A percentile compares a stretch with the other conserved stretches of the same genome.
Evolutionary conservation across 2,113 vertebrate genomes (phyloP).

Genomic region (Tricholaema leucomelas): DNA sequence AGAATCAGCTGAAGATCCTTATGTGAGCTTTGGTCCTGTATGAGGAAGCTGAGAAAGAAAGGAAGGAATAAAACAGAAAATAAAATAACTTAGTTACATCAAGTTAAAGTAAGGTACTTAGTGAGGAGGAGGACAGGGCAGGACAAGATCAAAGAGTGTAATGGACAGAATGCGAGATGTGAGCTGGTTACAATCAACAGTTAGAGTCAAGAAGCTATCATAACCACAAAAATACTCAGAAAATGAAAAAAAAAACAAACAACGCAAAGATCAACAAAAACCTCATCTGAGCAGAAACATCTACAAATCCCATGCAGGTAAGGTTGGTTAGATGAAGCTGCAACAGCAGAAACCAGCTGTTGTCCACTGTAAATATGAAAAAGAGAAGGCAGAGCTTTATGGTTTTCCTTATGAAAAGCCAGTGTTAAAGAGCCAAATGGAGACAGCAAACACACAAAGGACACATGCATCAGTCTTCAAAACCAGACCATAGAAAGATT

Average conservation of each 20-base stretch:
- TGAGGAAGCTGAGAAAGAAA: not conserved
- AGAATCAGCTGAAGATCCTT: not conserved
- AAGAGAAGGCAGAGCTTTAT: not conserved
- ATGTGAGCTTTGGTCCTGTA: not conserved
- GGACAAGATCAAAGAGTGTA: not conserved
- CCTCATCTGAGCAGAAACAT: not conserved
- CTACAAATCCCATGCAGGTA: not conserved
- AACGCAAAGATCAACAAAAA: not conserved
- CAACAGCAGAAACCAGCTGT: not conserved
- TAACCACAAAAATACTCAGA: not conserved
- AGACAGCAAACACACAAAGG: not conserved
- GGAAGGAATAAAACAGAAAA: not conserved
- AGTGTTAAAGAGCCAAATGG: not conserved
- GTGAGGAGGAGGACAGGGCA: not conserved
- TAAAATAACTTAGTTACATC: not conserved
- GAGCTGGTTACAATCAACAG: not conserved
- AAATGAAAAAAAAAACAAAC: not conserved
- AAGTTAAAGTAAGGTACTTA: not conserved
- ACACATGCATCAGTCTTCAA: not conserved
- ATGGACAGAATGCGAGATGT: not conserved
- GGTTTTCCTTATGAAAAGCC: not conserved
- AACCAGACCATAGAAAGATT: not conserved
- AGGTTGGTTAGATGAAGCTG: not conserved
- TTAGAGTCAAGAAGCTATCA: not conserved
- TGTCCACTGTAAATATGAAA: not conserved